phyloP scores from a whole-genome alignment of 1,140 invertebrate species.

The Acarapis woodi region DNA sequence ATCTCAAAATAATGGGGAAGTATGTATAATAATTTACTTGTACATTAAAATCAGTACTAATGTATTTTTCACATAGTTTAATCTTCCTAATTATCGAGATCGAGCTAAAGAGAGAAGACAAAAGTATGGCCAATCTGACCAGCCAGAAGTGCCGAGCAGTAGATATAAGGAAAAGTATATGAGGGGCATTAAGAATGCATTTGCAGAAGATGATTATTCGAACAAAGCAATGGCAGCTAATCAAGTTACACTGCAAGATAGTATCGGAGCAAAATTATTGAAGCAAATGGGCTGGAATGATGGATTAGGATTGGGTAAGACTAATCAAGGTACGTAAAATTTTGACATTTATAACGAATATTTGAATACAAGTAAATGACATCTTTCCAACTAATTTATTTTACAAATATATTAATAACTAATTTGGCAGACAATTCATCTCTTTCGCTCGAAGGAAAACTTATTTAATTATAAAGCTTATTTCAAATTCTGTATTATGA shows the following conservation, averaged over 20 bases:
- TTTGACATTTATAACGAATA: neutral
- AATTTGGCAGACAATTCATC: neutral
- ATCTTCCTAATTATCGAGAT: constrained; percentile 39
- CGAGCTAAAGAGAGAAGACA: constrained; percentile 74
- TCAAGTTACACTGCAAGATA: constrained; percentile 19
- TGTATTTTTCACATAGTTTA: neutral
- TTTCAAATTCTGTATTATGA: neutral
- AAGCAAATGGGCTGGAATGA: constrained; percentile 98
- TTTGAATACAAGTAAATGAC: neutral
- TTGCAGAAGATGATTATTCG: constrained; percentile 28
- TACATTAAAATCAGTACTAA: neutral
- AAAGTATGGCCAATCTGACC: constrained; percentile 64
- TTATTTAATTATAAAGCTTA: neutral
- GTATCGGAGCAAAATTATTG: constrained; percentile 66
- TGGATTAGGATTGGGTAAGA: constrained; percentile 57
- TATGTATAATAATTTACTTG: constrained; percentile 5
- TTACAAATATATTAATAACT: neutral
- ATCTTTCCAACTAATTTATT: neutral
- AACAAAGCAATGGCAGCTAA: neutral
- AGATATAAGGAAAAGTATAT: neutral
- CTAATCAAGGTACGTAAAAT: constrained; percentile 8
- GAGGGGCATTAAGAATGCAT: neutral
- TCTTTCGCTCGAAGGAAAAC: constrained; percentile 5
- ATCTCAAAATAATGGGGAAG: too few species aligned
- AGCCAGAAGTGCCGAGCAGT: constrained; percentile 31